A percentile compares a stretch with the other conserved stretches of the same genome.
Evolutionary conservation across 2,888 invertebrate genomes (phyloP).

Genomic region (Isotomurus palustris): DNA sequence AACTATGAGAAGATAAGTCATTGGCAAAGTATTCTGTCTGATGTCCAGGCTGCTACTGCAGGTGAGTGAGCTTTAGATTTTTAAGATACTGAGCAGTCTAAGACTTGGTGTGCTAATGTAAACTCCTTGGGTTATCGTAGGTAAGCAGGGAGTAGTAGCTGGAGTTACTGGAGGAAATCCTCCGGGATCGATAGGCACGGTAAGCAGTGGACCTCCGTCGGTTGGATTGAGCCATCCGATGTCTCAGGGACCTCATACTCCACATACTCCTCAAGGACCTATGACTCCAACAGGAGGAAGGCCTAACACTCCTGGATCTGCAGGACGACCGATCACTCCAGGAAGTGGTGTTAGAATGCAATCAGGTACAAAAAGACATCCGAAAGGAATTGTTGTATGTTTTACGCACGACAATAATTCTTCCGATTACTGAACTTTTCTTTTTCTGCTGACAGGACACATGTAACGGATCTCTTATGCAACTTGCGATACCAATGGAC

Average conservation of each 20-base stretch:
- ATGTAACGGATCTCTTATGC: too few relatives aligned
- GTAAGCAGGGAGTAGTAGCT: too few relatives aligned
- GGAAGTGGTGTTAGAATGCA: slow-evolving; percentile 23
- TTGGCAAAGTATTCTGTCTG: slow-evolving; percentile 83
- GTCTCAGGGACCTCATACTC: slow-evolving; percentile 20
- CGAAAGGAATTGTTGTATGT: too few relatives aligned
- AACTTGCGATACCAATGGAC: too few relatives aligned
- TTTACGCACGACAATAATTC: too few relatives aligned
- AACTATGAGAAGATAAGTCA: slow-evolving; percentile 86
- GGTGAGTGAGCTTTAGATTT: background rate
- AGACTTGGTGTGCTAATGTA: background rate
- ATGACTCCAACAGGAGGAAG: slow-evolving; percentile 32
- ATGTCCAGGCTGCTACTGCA: slow-evolving; percentile 57
- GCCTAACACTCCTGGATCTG: slow-evolving; percentile 32
- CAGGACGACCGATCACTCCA: slow-evolving; percentile 27
- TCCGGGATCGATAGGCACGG: too few relatives aligned
- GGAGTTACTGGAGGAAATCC: too few relatives aligned
- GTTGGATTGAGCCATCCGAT: background rate
- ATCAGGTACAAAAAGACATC: slow-evolving; percentile 16
- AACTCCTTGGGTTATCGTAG: too few relatives aligned
- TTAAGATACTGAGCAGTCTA: too few relatives aligned
- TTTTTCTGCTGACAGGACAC: too few relatives aligned
- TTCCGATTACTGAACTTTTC: too few relatives aligned
- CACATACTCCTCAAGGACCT: slow-evolving; percentile 26
- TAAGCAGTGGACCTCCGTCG: too few relatives aligned